These are phyloP conservation scores for Eupithecia insigniata DNA, from an alignment of 2,888 invertebrate genomes.

Conservation along the genomic window DNA sequence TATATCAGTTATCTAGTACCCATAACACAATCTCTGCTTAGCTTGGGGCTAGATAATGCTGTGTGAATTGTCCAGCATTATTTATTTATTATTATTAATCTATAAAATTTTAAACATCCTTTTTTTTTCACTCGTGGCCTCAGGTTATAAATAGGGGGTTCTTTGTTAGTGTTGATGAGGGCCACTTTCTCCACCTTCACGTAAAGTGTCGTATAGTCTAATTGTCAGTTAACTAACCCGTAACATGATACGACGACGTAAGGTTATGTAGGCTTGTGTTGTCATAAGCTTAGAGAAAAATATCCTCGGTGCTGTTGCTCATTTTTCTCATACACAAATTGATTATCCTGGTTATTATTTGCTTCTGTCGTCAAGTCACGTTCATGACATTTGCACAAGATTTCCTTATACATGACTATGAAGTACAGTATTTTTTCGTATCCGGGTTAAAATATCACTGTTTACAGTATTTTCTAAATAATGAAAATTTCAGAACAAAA, in stretches of 20 bases:
- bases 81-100: too few species aligned
- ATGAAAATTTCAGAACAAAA: background rate
- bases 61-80: too few species aligned
- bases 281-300: background rate
- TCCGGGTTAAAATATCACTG: background rate
- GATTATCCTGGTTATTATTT: constrained; percentile 27
- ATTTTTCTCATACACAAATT: background rate
- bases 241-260: background rate
- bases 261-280: background rate
- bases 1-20: too few species aligned
- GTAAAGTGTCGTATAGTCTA: too few species aligned
- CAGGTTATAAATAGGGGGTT: too few species aligned
- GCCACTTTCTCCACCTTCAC: too few species aligned
- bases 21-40: too few species aligned
- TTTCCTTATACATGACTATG: constrained; percentile 26
- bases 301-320: background rate
- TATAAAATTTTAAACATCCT: too few species aligned
- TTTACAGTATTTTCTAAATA: background rate
- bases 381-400: constrained; percentile 34
- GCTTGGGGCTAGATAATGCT: too few species aligned
- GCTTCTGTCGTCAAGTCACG: constrained; percentile 34
- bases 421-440: background rate
- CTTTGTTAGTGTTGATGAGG: too few species aligned
- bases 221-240: too few species aligned
- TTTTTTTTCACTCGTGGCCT: too few species aligned